phyloP scores from a whole-genome alignment of 2,888 invertebrate species.

The Sarcophaga variegata region DNA sequence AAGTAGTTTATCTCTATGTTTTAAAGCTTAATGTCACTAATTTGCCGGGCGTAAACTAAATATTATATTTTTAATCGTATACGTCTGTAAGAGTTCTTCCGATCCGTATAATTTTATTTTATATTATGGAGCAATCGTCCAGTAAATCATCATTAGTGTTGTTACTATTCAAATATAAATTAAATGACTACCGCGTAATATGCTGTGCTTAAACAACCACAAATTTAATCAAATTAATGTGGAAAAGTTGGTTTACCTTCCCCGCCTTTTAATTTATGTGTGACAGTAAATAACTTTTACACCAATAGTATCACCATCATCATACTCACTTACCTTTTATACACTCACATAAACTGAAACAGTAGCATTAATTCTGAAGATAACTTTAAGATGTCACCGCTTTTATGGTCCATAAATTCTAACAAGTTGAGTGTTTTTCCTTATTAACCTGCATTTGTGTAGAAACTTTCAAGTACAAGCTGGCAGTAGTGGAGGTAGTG shows the following conservation, averaged over 20 bases:
- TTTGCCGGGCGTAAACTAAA: no score
- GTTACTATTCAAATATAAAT: no score
- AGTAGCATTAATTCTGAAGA: background rate
- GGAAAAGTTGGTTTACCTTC: slow-evolving; percentile 2
- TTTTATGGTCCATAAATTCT: background rate
- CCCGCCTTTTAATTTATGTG: background rate
- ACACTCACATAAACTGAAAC: background rate
- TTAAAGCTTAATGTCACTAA: no score
- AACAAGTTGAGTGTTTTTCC: background rate
- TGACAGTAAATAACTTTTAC: background rate
- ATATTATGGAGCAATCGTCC: no score
- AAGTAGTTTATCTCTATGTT: no score
- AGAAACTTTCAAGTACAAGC: slow-evolving; percentile 63
- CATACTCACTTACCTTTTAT: background rate
- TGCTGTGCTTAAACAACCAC: no score
- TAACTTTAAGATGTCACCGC: background rate
- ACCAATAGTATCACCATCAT: background rate
- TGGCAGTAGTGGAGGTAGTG: background rate
- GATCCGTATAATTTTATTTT: no score
- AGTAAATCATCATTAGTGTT: no score
- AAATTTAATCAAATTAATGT: background rate
- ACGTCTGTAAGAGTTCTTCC: no score
- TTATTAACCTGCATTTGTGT: background rate
- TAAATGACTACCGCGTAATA: no score
- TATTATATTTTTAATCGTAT: no score